phyloP scores from a whole-genome alignment of 2,113 vertebrate genomes.

The Lepisosteus oculatus region DNA sequence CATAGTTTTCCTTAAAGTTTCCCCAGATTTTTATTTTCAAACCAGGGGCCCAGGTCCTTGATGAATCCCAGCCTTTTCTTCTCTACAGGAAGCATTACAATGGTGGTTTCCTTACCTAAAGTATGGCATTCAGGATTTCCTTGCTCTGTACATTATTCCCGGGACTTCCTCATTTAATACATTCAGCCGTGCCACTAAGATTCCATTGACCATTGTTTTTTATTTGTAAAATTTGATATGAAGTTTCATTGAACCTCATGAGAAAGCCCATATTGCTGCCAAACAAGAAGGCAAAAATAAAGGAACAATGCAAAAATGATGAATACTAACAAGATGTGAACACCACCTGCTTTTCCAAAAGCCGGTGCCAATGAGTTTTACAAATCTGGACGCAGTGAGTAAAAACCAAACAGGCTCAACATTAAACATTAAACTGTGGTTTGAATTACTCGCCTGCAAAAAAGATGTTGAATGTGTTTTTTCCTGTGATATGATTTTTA shows the following conservation, averaged over 20 bases:
- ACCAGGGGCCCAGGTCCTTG: background rate
- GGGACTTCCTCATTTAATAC: background rate
- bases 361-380: too few relatives aligned
- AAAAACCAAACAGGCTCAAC: too few relatives aligned
- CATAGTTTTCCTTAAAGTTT: background rate
- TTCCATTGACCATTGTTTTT: conserved; percentile 9
- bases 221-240: background rate
- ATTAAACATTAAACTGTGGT: too few relatives aligned
- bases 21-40: background rate
- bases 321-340: background rate
- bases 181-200: background rate
- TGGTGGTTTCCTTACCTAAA: background rate
- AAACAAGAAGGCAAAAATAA: background rate
- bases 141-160: conserved; percentile 14
- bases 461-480: too few relatives aligned
- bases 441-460: too few relatives aligned
- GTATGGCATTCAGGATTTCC: conserved; percentile 9
- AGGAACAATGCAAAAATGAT: background rate
- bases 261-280: background rate
- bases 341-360: too few relatives aligned
- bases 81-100: background rate
- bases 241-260: background rate
- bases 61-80: background rate
- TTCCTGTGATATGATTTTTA: too few relatives aligned
- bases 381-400: too few relatives aligned